Conservation (phyloP, 53 echinoderm and acorn worm genomes). For the Holothuria leucospilota region DNA sequence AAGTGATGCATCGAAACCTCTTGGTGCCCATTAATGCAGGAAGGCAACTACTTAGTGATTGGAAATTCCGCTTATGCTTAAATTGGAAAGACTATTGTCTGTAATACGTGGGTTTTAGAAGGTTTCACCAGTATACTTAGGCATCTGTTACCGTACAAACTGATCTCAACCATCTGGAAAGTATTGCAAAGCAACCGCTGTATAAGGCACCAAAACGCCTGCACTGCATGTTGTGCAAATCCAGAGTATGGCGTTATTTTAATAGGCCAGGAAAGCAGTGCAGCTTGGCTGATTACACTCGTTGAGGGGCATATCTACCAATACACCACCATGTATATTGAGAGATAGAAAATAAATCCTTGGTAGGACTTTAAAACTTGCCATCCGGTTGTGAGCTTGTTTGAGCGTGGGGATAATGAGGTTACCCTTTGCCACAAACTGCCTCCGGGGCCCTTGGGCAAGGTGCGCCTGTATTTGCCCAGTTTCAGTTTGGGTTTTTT, state of each 20-base stretch:
- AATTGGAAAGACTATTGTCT: constrained; percentile 64
- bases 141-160: constrained; percentile 50
- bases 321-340: background rate
- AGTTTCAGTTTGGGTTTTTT: no score
- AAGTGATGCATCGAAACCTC: constrained; percentile 61
- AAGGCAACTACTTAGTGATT: constrained; percentile 61
- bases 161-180: constrained; percentile 70
- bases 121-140: constrained; percentile 71
- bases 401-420: no score
- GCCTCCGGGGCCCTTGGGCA: no score
- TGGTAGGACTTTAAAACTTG: no score
- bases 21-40: constrained; percentile 71
- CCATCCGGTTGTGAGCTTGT: no score
- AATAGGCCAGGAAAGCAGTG: constrained; percentile 52
- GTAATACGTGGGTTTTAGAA: constrained; percentile 52
- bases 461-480: no score
- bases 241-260: constrained; percentile 50
- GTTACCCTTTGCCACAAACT: no score
- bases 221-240: constrained; percentile 60
- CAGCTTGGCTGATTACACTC: constrained; percentile 61
- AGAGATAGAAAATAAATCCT: background rate
- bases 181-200: constrained; percentile 62
- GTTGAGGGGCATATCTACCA: constrained; percentile 53
- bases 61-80: constrained; percentile 65
- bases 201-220: constrained; percentile 62